Evolutionary conservation across 2,888 invertebrate species (phyloP).

Genomic region (Prenolepis imparis): DNA sequence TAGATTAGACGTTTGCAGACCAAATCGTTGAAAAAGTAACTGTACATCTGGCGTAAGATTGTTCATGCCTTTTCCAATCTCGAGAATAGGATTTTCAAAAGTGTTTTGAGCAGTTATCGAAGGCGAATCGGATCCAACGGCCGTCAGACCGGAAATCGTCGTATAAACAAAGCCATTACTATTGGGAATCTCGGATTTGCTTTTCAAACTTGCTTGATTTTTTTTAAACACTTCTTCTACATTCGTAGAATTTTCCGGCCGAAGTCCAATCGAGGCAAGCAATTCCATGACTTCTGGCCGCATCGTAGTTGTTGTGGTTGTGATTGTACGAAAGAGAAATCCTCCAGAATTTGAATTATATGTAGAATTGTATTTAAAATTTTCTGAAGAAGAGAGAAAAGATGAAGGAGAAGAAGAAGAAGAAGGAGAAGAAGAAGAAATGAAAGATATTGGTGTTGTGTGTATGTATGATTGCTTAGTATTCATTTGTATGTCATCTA

Average conservation of each 20-base stretch:
- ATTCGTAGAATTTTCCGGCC: slow-evolving; percentile 72
- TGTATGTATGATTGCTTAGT: slow-evolving; percentile 63
- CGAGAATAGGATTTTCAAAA: slow-evolving; percentile 71
- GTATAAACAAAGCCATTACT: slow-evolving; percentile 60
- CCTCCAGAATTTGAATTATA: slow-evolving; percentile 66
- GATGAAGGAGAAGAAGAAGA: too few species aligned
- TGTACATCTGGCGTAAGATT: slow-evolving; percentile 83
- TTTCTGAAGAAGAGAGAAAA: slow-evolving; percentile 55
- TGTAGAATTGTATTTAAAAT: slow-evolving; percentile 67
- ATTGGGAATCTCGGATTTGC: slow-evolving; percentile 70
- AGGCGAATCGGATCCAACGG: slow-evolving; percentile 58
- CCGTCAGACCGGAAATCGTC: slow-evolving; percentile 61
- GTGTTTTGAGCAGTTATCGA: slow-evolving; percentile 77
- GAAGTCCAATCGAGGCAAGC: slow-evolving; percentile 86
- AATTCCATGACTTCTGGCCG: slow-evolving; percentile 84
- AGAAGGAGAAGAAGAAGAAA: too few species aligned
- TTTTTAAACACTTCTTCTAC: slow-evolving; percentile 62
- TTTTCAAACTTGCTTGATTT: slow-evolving; percentile 64
- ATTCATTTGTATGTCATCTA: slow-evolving; percentile 33
- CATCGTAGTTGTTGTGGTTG: slow-evolving; percentile 76
- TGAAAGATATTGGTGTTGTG: slow-evolving; percentile 77
- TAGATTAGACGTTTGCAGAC: slow-evolving; percentile 76
- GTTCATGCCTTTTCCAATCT: slow-evolving; percentile 79
- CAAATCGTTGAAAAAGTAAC: slow-evolving; percentile 82
- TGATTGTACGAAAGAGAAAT: slow-evolving; percentile 57